Base-by-base conservation (phyloP, 2,888 invertebrate genomes). In the Trissonchulus latispiculum region DNA sequence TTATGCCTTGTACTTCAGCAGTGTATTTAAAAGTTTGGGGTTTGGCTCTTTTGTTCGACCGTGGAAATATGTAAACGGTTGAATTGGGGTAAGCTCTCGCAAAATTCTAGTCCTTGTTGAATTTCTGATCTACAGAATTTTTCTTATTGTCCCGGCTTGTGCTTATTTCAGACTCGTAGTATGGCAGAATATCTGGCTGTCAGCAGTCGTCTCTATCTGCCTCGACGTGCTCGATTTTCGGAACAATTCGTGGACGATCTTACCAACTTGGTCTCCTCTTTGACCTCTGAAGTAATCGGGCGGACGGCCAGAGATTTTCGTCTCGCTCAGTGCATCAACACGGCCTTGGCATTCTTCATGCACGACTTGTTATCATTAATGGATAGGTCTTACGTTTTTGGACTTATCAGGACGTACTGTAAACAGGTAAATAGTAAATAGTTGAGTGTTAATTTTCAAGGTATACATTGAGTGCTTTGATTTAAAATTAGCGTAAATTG, bases 201-300 rank as follows among this genome's bases (percentile, higher is more conserved):
- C 48, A 83, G 83, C 1, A 80, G 83, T 61, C 78, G 83, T 23
- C 85, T 92, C 75, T 90, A 90, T 79, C 88, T 90, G 0, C 89
- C 91, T 0, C 88, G 96, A 67, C 91, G 92, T 84, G 86, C 89
- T 72, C 88, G 95, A 75, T 95, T 95, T 85, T 90, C 92, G 0
- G 91, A 92, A 76, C 92, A 92, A 83, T 95, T 91, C 85, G 88
- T 90, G 1, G 93, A 94, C 80, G 94, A 95, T 84, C 85, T 96
- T 74, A 88, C 90, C 66, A 90, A 91, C 0, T 87, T 97, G 33
- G 90, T 84, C 1, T 90, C 89, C 77, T 89, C 90, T 35, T 88
- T 93, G 75, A 91, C 92, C 1, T 88, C 90, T 0, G 93, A 94
- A 83, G 90, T 93, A 71, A 90, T 91, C 64, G 89, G 90, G 18